phyloP scores from a whole-genome alignment of 2,797 vertebrate species.

The Adrianichthys oophorus region DNA sequence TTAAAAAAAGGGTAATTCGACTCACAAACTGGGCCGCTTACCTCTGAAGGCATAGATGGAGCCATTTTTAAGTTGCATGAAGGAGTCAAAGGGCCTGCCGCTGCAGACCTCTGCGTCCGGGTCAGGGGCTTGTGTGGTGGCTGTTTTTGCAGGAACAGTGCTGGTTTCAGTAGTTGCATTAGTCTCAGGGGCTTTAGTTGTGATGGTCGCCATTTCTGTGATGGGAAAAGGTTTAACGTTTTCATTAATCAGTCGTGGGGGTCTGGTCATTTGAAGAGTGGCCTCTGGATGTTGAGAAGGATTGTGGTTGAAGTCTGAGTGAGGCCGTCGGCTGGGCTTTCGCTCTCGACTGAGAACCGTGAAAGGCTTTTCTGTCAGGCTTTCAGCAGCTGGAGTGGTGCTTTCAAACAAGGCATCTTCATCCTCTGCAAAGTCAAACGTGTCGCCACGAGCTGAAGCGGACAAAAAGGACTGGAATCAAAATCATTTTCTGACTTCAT shows the following conservation, averaged over 20 bases:
- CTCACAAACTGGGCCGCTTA: not conserved
- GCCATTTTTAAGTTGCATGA: conserved; percentile 92
- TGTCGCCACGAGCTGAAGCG: conserved; percentile 87
- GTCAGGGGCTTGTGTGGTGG: conserved; percentile 33
- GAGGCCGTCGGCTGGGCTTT: not conserved
- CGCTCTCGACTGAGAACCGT: not conserved
- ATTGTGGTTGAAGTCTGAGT: conserved; percentile 24
- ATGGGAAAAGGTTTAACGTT: not conserved
- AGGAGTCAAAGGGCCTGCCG: conserved; percentile 85
- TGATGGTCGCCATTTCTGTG: not conserved
- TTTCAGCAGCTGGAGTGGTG: not conserved
- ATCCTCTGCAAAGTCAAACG: conserved; percentile 87
- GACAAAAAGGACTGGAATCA: not conserved
- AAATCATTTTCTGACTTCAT: not conserved
- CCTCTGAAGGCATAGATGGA: conserved; percentile 94
- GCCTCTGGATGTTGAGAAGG: not conserved
- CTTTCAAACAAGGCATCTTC: conserved; percentile 45
- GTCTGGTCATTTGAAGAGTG: conserved; percentile 40
- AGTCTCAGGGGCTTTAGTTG: not conserved
- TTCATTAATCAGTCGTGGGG: not conserved
- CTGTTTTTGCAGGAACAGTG: conserved; percentile 20
- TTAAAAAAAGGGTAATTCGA: too few relatives aligned
- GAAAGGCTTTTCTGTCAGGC: fast-evolving
- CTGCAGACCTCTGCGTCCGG: conserved; percentile 83
- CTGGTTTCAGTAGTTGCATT: conserved; percentile 7